phyloP scores from a whole-genome alignment of 2,797 vertebrate genomes.

The Serranus cabrilla region DNA sequence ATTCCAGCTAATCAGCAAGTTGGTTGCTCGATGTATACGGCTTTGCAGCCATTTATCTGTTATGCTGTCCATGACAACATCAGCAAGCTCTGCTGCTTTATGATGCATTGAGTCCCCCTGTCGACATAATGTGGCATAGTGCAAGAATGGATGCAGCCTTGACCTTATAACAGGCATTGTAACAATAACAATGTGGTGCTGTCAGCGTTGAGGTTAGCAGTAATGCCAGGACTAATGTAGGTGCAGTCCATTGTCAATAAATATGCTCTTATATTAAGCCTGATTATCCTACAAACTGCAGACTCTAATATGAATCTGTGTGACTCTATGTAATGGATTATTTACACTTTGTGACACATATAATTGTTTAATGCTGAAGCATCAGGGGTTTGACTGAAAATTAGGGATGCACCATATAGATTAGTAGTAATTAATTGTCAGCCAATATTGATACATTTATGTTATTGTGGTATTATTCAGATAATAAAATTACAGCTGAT shows the following conservation, averaged over 20 bases:
- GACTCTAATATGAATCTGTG: not conserved
- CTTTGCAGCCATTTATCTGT: constrained; percentile 37
- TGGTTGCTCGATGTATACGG: constrained; percentile 20
- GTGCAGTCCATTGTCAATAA: not conserved
- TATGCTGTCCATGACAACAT: constrained; percentile 47
- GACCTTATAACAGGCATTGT: constrained; percentile 13
- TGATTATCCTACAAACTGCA: not conserved
- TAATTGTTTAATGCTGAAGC: not conserved
- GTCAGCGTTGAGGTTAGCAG: not conserved
- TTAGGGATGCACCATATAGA: no score
- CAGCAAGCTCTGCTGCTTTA: constrained; percentile 39
- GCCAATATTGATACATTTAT: no score
- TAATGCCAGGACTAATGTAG: not conserved
- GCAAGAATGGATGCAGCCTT: constrained; percentile 27
- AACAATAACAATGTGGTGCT: constrained; percentile 25
- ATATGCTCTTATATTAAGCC: not conserved
- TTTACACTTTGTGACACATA: not conserved
- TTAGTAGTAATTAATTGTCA: no score
- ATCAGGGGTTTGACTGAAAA: no score
- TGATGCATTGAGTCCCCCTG: constrained; percentile 52
- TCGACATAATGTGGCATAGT: constrained; percentile 36
- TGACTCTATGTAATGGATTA: not conserved
- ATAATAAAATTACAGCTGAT: no score
- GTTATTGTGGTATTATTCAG: no score
- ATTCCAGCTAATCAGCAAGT: constrained; percentile 57